These are phyloP conservation scores for Tachina lurida DNA, from an alignment of 2,888 invertebrate genomes.

Conservation along the genomic window DNA sequence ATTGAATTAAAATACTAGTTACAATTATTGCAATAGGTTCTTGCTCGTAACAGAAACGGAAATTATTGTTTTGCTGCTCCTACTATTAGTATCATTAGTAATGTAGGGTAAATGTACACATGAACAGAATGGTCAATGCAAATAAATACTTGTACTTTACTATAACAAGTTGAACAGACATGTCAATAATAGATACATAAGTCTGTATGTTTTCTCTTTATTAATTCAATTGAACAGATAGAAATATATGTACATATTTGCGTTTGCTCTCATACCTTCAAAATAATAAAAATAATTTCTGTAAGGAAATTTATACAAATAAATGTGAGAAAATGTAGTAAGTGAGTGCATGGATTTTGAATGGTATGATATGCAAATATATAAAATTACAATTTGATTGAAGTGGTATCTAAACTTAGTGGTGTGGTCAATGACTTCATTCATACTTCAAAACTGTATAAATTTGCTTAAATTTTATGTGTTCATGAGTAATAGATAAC, in stretches of 20 bases:
- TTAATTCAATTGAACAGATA: constrained; percentile 29
- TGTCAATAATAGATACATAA: constrained; percentile 62
- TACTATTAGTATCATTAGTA: constrained; percentile 31
- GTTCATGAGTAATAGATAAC: constrained; percentile 26
- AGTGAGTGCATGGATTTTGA: background rate
- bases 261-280: background rate
- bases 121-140: constrained; percentile 47
- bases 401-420: constrained; percentile 48
- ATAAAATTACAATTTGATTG: constrained; percentile 63
- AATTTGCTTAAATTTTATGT: constrained; percentile 40
- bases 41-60: constrained; percentile 54
- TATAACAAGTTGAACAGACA: constrained; percentile 55
- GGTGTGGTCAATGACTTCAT: constrained; percentile 52
- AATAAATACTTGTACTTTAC: constrained; percentile 56
- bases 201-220: constrained; percentile 29
- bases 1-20: background rate
- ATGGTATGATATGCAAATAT: constrained; percentile 29
- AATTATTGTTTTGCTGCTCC: constrained; percentile 35
- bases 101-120: constrained; percentile 17
- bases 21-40: constrained; percentile 25
- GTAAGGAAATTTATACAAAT: constrained; percentile 9
- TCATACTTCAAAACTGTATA: constrained; percentile 37
- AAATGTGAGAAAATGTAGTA: constrained; percentile 26
- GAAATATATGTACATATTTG: background rate
- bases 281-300: constrained; percentile 21